phyloP scores from a whole-genome alignment of 2,888 invertebrate genomes.

The Caenorhabditis plicata region DNA sequence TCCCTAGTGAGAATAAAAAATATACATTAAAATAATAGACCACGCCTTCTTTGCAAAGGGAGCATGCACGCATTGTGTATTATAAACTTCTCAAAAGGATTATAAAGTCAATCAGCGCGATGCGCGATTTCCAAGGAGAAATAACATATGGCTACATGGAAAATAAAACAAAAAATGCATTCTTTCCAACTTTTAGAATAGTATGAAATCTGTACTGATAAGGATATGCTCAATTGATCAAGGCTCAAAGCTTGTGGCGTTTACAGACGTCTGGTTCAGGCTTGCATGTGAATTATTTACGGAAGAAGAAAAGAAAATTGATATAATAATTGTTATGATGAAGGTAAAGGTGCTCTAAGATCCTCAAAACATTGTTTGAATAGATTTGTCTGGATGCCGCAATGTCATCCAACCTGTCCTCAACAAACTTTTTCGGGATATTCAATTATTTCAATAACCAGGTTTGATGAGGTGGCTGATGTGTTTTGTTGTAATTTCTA shows the following conservation, averaged over 20 bases:
- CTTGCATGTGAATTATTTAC: neutral
- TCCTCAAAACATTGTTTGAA: neutral
- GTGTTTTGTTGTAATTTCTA: no score
- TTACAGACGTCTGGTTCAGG: constrained; percentile 15
- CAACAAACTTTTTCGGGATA: constrained; percentile 23
- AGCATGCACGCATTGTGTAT: no score
- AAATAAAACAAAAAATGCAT: no score
- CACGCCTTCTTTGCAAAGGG: no score
- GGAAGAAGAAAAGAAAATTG: neutral
- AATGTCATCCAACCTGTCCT: constrained; percentile 9
- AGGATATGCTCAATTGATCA: constrained; percentile 15
- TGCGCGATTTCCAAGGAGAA: no score
- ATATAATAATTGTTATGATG: neutral
- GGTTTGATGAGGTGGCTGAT: neutral
- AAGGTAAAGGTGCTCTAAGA: neutral
- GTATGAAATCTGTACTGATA: constrained; percentile 4
- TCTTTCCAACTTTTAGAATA: constrained; percentile 8
- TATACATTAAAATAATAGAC: no score
- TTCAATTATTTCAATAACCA: constrained; percentile 17
- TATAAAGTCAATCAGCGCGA: no score
- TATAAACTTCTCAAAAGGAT: no score
- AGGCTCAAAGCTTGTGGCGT: constrained; percentile 11
- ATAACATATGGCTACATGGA: no score
- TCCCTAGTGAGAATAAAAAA: no score
- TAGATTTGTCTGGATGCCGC: constrained; percentile 6